These are phyloP conservation scores for Rhinoptilus africanus DNA, from an alignment of 2,113 vertebrate genomes.

Conservation along the genomic window DNA sequence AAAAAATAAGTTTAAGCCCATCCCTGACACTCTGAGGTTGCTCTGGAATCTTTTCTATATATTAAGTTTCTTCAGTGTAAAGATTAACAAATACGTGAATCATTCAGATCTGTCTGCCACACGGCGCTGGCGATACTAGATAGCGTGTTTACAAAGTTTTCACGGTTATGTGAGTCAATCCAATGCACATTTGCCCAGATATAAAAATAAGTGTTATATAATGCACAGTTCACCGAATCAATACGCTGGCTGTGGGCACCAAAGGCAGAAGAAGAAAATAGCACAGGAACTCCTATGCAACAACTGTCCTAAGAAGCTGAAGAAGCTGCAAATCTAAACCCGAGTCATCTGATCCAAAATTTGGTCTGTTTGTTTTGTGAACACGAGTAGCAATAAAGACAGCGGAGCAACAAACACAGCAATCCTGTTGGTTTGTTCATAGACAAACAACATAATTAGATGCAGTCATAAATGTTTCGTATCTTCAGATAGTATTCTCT, in stretches of 20 bases:
- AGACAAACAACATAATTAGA: not conserved
- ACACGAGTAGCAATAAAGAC: not conserved
- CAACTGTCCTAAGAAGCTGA: not conserved
- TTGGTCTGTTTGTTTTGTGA: not conserved
- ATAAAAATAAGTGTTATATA: constrained; percentile 24
- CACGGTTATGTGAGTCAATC: not conserved
- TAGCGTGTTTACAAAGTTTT: not conserved
- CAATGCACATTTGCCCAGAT: not conserved
- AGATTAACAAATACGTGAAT: not conserved
- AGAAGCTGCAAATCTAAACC: not conserved
- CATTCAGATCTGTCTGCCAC: not conserved
- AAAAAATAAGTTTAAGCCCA: not conserved
- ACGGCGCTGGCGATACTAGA: not conserved
- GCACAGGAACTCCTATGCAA: not conserved
- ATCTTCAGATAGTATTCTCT: not conserved
- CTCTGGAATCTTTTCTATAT: not conserved
- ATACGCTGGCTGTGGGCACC: not conserved
- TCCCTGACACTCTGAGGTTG: not conserved
- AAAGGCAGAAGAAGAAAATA: not conserved
- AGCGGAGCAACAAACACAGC: not conserved
- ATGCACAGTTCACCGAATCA: not conserved
- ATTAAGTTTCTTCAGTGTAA: not conserved
- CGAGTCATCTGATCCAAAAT: not conserved
- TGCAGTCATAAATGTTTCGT: not conserved
- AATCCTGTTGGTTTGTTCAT: not conserved